phyloP scores from a whole-genome alignment of 2,797 vertebrate genomes.

The Phrynocephalus vlangalii region DNA sequence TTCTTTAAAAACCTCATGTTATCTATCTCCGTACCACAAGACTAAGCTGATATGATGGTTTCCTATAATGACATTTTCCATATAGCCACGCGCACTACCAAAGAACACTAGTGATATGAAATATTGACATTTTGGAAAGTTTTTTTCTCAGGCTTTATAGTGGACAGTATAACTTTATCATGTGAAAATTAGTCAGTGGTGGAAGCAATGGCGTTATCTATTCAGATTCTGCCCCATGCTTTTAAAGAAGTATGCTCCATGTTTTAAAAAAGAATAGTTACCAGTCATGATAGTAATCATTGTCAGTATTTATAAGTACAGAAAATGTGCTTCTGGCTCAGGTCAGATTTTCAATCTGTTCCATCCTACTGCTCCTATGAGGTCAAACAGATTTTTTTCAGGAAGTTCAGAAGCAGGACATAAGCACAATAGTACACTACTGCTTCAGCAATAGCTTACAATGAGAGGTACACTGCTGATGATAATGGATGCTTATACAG shows the following conservation, averaged over 20 bases:
- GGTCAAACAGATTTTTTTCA: neutral
- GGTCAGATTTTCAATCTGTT: neutral
- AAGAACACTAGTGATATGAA: neutral
- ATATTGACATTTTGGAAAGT: neutral
- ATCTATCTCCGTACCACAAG: neutral
- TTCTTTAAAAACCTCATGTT: too few species aligned
- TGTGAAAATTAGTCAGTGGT: neutral
- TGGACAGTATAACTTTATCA: neutral
- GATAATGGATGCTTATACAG: neutral
- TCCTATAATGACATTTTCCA: neutral
- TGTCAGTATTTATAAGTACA: constrained; percentile 42
- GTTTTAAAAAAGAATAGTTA: neutral
- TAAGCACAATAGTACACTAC: neutral
- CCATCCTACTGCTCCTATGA: neutral
- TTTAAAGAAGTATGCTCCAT: neutral
- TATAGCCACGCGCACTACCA: neutral
- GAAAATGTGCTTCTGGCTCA: neutral
- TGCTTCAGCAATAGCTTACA: neutral
- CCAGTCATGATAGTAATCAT: constrained; percentile 52
- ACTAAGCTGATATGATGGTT: neutral
- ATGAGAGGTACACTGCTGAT: neutral
- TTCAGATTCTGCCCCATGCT: neutral
- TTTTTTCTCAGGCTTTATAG: neutral
- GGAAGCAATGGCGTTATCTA: neutral
- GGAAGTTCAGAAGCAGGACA: neutral